phyloP scores from a whole-genome alignment of 2,113 vertebrate species.

The Callipepla californica region DNA sequence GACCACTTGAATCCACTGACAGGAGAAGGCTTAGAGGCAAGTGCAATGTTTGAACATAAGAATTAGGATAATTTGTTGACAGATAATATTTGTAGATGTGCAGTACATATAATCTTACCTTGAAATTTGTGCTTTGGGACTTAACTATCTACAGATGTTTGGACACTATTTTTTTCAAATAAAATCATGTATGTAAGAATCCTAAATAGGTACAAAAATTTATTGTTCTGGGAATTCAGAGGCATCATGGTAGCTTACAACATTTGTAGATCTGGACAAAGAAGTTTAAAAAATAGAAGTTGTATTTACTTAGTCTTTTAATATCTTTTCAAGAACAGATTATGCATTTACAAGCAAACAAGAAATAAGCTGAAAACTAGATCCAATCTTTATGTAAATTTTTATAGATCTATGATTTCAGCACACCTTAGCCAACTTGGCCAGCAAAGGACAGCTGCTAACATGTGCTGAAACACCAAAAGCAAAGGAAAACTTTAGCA shows the following conservation, averaged over 20 bases:
- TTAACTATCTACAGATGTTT: conserved; percentile 8
- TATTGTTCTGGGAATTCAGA: conserved; percentile 15
- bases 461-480: not conserved
- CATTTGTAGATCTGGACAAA: not conserved
- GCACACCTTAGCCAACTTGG: not conserved
- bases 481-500: not conserved
- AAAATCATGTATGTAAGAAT: not conserved
- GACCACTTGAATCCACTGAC: not conserved
- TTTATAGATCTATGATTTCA: not conserved
- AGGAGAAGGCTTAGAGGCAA: not conserved
- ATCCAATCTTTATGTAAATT: not conserved
- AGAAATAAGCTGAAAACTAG: not conserved
- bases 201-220: not conserved
- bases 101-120: not conserved
- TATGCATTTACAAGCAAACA: not conserved
- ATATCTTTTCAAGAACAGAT: not conserved
- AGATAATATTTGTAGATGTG: not conserved
- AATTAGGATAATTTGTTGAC: not conserved
- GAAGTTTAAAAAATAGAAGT: not conserved
- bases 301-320: not conserved
- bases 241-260: not conserved
- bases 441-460: not conserved
- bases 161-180: not conserved
- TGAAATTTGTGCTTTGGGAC: not conserved
- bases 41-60: not conserved